These are phyloP conservation scores for Eulemur macaco DNA, from an alignment of 2,113 vertebrate genomes.

Conservation along the genomic window DNA sequence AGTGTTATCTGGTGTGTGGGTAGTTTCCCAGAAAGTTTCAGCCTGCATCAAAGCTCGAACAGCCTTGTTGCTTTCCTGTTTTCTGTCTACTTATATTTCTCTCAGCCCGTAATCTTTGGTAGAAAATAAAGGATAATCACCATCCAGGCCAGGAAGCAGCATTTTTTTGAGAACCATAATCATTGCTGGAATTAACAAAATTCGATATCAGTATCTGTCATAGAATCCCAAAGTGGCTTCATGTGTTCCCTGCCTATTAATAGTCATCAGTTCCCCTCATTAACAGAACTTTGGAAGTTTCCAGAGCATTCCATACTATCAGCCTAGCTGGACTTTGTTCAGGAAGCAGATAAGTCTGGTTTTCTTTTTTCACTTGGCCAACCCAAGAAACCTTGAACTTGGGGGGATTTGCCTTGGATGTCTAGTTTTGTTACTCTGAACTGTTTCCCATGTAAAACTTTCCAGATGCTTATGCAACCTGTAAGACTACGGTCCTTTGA, in stretches of 20 bases:
- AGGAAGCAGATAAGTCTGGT: neutral
- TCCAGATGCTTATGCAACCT: slow-evolving; percentile 47
- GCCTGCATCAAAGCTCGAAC: neutral
- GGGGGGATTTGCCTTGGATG: neutral
- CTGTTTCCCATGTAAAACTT: slow-evolving; percentile 33
- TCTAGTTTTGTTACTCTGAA: slow-evolving; percentile 27
- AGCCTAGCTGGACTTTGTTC: neutral
- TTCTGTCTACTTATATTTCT: neutral
- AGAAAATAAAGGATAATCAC: slow-evolving; percentile 19
- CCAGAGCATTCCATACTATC: neutral
- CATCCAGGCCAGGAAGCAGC: neutral
- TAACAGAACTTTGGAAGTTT: neutral
- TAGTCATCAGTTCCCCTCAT: neutral
- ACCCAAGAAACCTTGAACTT: neutral
- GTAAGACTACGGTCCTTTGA: slow-evolving; percentile 68
- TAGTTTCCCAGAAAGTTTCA: slow-evolving; percentile 22
- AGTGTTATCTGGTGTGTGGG: neutral
- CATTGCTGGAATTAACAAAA: neutral
- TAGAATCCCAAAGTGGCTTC: neutral
- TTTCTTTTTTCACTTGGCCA: neutral
- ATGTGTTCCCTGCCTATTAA: neutral
- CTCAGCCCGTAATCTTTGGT: neutral
- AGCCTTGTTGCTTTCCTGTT: neutral
- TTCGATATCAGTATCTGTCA: neutral
- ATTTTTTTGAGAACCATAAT: neutral